Evolutionary conservation across 2,888 invertebrate genomes (phyloP), one percentile per base, ranked within the genome.

Genomic region (Lasioglossum vierecki): DNA sequence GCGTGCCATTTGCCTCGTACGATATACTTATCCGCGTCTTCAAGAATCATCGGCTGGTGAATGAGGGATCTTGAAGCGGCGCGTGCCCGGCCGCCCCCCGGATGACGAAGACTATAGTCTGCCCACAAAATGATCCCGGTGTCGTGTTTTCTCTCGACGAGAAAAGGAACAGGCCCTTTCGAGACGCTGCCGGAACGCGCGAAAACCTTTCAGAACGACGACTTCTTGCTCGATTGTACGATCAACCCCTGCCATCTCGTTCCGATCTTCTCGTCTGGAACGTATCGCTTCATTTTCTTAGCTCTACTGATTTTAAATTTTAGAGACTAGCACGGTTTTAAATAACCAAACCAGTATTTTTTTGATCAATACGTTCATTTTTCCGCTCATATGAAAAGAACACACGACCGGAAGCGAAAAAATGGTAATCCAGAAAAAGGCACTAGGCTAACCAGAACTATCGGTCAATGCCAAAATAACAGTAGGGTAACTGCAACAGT

Each of bases 1-100:
- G 94, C 93, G 93, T 94, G 94, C 94, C 94, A 93, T 94, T 94
- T 93, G 93, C 92, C 90, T 91, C 92, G 87, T 90, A 91, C 91
- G 91, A 91, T 92, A 91, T 92, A 91, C 91, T 92, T 92, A 89
- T 91, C 89, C 91, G 76, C 86, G 92, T 92, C 92, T 92, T 90
- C 86, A 91, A 89, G 91, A 93, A 93, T 93, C 93, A 91, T 87
- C 88, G 86, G 82, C 88, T 83, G 90, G 90, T 92, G 94, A 93
- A 93, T 91, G 80, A 89, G 89, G 89, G 88, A 86, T 85, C 88
- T 92, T 82, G 92, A 57, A 93, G 93, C 93, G 94, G 94, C 94
- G 92, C 94, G 94, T 93, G 94, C 93, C 92, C 90, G 86, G 86
- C 91, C 90, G 88, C 89, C 88, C 83, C 76, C 71, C 76, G 75